Evolutionary conservation across 2,888 invertebrate species (phyloP), one percentile per base, ranked within the genome.

Genomic region (Scaptomyza tumidula): DNA sequence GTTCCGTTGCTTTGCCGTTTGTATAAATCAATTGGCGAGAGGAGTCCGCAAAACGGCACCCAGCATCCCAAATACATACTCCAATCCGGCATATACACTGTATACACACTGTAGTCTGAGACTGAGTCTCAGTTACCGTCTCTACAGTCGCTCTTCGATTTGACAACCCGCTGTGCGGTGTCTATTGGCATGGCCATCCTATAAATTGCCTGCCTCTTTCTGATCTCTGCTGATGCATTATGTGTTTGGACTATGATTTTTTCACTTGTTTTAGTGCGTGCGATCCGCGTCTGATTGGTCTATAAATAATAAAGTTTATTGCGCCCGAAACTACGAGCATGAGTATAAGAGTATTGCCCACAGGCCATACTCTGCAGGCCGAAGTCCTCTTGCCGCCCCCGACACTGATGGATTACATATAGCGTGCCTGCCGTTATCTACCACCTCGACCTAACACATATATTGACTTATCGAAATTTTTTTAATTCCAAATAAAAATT

Each of bases 141-240:
- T 10, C 14, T 41, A 48, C 63, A 70, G 61, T 62, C 62, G 64
- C 66, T 75, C 54, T 71, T 64, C 80, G 81, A 88, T 86, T 83
- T 85, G 90, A 88, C 88, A 86, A 81, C 90, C 88, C 86, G 90
- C 90, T 90, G 90, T 75, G 90, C 80, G 69, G 72, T 82, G 83
- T 79, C 83, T 86, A 84, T 80, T 82, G 82, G 75, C 82, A 78
- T 78, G 82, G 76, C 80, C 82, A 80, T 84, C 83, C 86, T 86
- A 84, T 84, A 84, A 88, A 84, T 84, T 86, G 88, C 86, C 65
- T 69, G 69, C 53, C 74, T 66, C 56, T 35, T 24, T 58, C 64
- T 70, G 73, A 62, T 65, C 71, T 57, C 52, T 52, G 63, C 88
- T 83, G 88, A 83, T 86, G 88, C 88, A 86, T 86, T 84, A 84